Evolutionary conservation across 2,113 vertebrate species (phyloP).

Genomic region (Hippocampus abdominalis): DNA sequence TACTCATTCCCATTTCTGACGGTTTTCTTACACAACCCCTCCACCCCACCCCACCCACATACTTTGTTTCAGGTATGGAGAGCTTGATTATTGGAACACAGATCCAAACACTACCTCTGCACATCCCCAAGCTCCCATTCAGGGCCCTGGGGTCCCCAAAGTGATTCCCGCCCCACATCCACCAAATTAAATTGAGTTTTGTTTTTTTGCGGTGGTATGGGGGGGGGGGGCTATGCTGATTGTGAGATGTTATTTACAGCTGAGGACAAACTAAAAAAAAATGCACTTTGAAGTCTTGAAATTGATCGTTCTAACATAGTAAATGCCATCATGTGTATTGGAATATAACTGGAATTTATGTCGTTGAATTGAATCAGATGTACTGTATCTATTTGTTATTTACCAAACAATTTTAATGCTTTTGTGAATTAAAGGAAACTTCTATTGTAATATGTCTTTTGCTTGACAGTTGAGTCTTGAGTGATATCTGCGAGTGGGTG

Average conservation of each 20-base stretch:
- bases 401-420: slow-evolving; percentile 9
- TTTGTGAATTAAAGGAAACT: slow-evolving; percentile 10
- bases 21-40: too few species aligned
- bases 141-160: slow-evolving; percentile 71
- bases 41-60: too few species aligned
- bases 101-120: neutral
- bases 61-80: slow-evolving; percentile 52
- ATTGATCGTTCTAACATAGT: neutral
- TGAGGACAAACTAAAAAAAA: slow-evolving; percentile 7
- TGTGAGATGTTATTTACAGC: neutral
- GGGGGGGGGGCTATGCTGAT: neutral
- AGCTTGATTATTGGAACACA: slow-evolving; percentile 45
- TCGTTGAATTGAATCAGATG: slow-evolving; percentile 17
- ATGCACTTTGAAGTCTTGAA: neutral
- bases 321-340: neutral
- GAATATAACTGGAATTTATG: slow-evolving; percentile 4
- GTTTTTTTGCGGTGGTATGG: neutral
- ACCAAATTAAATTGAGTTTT: neutral
- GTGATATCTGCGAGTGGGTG: neutral
- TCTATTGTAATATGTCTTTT: slow-evolving; percentile 17
- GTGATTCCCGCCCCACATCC: slow-evolving; percentile 44
- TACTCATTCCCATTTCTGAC: too few species aligned
- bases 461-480: neutral
- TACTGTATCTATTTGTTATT: neutral
- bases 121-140: slow-evolving; percentile 15